Evolutionary conservation across 2,888 invertebrate genomes (phyloP).

Genomic region (Eupithecia centaureata): DNA sequence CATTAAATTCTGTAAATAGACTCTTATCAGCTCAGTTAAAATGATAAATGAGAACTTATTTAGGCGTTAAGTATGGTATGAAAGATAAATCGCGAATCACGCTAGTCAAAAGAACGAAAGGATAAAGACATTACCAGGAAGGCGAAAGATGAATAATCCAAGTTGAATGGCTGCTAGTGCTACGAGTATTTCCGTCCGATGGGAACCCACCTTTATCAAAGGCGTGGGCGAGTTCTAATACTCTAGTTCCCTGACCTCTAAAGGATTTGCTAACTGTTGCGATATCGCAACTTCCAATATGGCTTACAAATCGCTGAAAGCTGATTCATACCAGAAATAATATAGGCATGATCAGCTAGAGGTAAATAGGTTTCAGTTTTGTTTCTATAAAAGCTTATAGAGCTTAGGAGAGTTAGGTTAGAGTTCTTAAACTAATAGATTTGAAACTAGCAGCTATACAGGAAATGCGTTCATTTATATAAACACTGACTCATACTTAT

Average conservation of each 20-base stretch:
- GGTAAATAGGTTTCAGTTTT: background rate
- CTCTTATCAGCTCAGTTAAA: background rate
- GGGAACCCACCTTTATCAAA: constrained; percentile 56
- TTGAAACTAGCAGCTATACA: background rate
- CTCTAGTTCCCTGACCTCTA: constrained; percentile 70
- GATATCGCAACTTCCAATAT: constrained; percentile 48
- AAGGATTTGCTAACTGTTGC: constrained; percentile 52
- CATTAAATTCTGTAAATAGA: constrained; percentile 37
- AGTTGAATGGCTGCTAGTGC: constrained; percentile 54
- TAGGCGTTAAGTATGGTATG: background rate
- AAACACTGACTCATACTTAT: background rate
- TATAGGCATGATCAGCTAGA: background rate
- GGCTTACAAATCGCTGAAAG: constrained; percentile 32
- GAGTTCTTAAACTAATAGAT: background rate
- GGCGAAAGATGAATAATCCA: constrained; percentile 58
- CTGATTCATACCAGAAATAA: constrained; percentile 41
- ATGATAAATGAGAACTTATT: background rate
- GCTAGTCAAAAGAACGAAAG: background rate
- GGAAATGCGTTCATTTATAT: background rate
- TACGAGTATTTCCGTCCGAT: constrained; percentile 67
- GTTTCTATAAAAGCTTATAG: background rate
- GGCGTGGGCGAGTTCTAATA: constrained; percentile 58
- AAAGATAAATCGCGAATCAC: background rate
- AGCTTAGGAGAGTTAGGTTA: background rate
- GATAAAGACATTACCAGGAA: constrained; percentile 6